Base-by-base conservation (phyloP, 2,888 invertebrate species). In the Andricus quercusramuli region DNA sequence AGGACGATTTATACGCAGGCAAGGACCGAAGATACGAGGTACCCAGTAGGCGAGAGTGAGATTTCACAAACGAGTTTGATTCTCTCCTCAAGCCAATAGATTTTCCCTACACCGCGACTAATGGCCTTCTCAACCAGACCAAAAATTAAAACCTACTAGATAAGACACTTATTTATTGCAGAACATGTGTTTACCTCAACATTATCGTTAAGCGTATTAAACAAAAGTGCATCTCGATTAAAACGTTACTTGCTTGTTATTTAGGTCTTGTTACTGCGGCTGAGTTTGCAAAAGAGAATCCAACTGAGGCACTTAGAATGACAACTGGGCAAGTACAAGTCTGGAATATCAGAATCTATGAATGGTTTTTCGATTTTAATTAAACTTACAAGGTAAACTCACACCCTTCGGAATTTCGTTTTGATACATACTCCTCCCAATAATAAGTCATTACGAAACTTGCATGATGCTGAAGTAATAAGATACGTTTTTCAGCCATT, bases 1-100 rank as follows among this genome's bases (percentile, higher is more conserved):
- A 83, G 82, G 79, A 83, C 83, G 83, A 85, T 85, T 85, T 85
- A 85, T 85, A 83, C 83, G 83, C 83, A 83, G 80, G 79, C 82
- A 78, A 85, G 83, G 79, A 81, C 82, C 81, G 81, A 82, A 81
- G 83, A 84, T 84, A 84, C 83, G 83, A 82, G 81, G 80, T 83
- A 83, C 78, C 82, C 83, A 70, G 83, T 82, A 81, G 84, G 82
- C 78, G 83, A 62, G 77, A 47, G 77, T 79, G 78, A 82, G 83
- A 83, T 84, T 84, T 84, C 84, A 82, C 84, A 83, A 82, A 74
- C 70, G 74, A 56, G 74, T 74, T 74, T 74, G 74, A 74, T 74
- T 74, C 74, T 74, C 56, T 56, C 25, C 29, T 29, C 74, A 74
- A 56, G 15, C 74, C 74, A 56, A 74, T 74, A 74, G 56, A 74